Evolutionary conservation across 1,140 invertebrate species (phyloP).

Genomic region (Hypothenemus hampei): DNA sequence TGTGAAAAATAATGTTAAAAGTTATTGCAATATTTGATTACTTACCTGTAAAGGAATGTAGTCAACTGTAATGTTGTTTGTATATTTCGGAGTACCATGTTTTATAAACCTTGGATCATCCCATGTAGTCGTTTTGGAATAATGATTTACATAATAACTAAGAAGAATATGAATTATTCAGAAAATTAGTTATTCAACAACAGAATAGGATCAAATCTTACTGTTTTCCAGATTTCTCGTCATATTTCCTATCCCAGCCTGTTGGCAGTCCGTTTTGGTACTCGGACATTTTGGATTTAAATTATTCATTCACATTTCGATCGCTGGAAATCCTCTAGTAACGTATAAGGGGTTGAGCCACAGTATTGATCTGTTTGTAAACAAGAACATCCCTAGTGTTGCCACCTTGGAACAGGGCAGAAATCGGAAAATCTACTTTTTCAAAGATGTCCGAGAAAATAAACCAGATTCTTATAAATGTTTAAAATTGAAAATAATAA

Average conservation of each 20-base stretch:
- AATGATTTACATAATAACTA: conserved; percentile 74
- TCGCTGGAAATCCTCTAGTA: not conserved
- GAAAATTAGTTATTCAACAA: conserved; percentile 10
- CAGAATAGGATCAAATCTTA: conserved; percentile 45
- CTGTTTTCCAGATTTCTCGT: conserved; percentile 63
- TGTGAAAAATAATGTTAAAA: conserved; percentile 3
- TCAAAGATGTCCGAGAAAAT: not conserved
- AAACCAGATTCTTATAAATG: not conserved
- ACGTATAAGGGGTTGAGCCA: too few relatives aligned
- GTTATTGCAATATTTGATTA: not conserved
- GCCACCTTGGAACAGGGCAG: not conserved
- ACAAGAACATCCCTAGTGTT: not conserved
- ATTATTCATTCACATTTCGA: conserved; percentile 1
- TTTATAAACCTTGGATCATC: conserved; percentile 44
- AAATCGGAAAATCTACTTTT: not conserved
- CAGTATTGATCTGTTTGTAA: conserved; percentile 9
- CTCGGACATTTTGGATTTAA: conserved; percentile 48
- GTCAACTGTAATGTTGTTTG: conserved; percentile 34
- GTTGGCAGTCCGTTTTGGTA: conserved; percentile 54
- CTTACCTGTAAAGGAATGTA: conserved; percentile 37
- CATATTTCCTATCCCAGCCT: conserved; percentile 71
- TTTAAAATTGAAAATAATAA: not conserved
- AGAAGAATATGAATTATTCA: conserved; percentile 41
- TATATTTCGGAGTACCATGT: conserved; percentile 27
- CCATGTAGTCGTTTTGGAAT: conserved; percentile 54